Conservation (phyloP, 1,140 invertebrate genomes). For the Drosophila micromelanica region DNA sequence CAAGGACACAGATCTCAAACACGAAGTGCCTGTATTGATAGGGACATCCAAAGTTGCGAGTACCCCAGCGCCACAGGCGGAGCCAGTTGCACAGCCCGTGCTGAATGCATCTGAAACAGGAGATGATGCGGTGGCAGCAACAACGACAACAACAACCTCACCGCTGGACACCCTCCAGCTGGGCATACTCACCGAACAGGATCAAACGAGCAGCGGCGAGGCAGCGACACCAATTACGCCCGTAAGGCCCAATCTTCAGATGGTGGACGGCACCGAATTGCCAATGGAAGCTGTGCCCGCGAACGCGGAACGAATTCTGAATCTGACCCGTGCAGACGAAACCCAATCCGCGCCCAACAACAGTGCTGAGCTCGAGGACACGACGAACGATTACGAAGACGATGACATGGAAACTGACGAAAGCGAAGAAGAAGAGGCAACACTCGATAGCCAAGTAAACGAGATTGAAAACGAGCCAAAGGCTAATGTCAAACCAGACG, state of each 20-base stretch:
- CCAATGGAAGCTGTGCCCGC: conserved; percentile 52
- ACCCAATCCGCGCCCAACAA: conserved; percentile 2
- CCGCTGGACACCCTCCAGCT: conserved; percentile 54
- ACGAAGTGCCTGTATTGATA: conserved; percentile 53
- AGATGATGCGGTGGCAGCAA: conserved; percentile 18
- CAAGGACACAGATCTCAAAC: conserved; percentile 43
- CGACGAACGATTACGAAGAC: conserved; percentile 36
- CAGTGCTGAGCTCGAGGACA: conserved; percentile 3
- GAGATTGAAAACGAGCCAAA: conserved; percentile 39
- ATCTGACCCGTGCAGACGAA: conserved; percentile 9
- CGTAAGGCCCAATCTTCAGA: conserved; percentile 43
- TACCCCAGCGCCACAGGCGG: background rate
- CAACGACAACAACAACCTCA: conserved; percentile 57
- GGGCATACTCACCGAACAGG: conserved; percentile 59
- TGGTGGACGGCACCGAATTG: conserved; percentile 72
- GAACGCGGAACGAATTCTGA: conserved; percentile 20
- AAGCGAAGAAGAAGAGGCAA: conserved; percentile 34
- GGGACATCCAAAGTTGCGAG: background rate
- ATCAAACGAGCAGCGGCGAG: conserved; percentile 8
- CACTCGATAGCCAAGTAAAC: conserved; percentile 43
- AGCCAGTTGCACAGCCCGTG: conserved; percentile 27
- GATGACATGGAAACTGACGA: conserved; percentile 51
- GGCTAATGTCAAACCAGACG: conserved; percentile 6
- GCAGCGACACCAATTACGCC: conserved; percentile 48
- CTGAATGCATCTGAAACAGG: conserved; percentile 61